phyloP scores from a whole-genome alignment of 1,140 invertebrate species.

The Achroia grisella region DNA sequence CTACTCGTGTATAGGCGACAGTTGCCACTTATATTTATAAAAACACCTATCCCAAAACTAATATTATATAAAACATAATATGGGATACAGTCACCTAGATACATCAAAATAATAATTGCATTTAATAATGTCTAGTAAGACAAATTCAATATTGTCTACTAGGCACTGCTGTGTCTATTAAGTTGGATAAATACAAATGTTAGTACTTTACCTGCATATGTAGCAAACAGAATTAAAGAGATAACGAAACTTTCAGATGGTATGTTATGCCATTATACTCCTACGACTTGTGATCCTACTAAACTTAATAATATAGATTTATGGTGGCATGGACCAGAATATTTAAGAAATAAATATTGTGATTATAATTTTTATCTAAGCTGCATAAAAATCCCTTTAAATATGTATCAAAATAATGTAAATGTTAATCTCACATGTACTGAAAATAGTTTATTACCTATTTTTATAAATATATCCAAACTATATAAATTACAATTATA shows the following conservation, averaged over 20 bases:
- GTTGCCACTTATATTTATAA: no score
- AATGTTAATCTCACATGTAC: neutral
- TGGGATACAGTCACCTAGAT: no score
- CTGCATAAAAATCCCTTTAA: neutral
- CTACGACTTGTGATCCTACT: neutral
- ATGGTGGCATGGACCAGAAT: constrained; percentile 8
- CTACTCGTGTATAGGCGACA: no score
- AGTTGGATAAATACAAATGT: constrained; percentile 5
- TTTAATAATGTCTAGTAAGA: no score
- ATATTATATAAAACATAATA: no score
- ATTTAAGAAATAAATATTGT: neutral
- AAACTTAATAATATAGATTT: constrained; percentile 1
- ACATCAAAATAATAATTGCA: no score
- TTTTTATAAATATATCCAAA: constrained; percentile 1
- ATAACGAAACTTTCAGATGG: constrained; percentile 2
- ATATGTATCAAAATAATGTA: neutral
- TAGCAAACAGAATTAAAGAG: constrained; percentile 8
- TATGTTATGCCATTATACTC: neutral
- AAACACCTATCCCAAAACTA: no score
- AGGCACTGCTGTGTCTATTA: no score
- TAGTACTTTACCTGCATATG: constrained; percentile 4
- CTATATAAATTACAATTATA: constrained; percentile 1
- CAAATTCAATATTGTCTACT: no score
- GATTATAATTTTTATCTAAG: neutral
- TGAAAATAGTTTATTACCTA: neutral